Evolutionary conservation across 2,797 vertebrate species (phyloP).

Genomic region (Sphaeramia orbicularis): DNA sequence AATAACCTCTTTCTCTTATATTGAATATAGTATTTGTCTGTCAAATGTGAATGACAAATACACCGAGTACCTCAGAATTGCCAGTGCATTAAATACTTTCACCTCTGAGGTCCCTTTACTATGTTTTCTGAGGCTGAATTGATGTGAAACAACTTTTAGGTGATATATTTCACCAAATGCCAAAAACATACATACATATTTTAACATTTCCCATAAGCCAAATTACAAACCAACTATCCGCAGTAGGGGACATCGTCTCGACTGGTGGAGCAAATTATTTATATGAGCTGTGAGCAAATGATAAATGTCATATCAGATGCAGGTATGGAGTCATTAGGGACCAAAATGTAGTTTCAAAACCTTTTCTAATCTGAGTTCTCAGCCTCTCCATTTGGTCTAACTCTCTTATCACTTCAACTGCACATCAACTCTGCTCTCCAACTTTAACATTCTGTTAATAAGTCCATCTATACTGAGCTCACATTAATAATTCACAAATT

Average conservation of each 20-base stretch:
- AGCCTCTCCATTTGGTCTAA: conserved; percentile 18
- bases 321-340: conserved; percentile 15
- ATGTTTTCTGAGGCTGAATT: too few species aligned
- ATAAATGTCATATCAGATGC: conserved; percentile 16
- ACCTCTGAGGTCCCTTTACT: too few species aligned
- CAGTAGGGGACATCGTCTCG: not conserved
- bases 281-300: not conserved
- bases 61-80: too few species aligned
- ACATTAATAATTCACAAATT: conserved; percentile 22
- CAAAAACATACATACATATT: too few species aligned
- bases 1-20: too few species aligned
- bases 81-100: too few species aligned
- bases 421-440: conserved; percentile 5
- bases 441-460: conserved; percentile 38
- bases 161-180: too few species aligned
- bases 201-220: not conserved
- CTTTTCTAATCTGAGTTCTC: conserved; percentile 3
- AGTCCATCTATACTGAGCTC: conserved; percentile 40
- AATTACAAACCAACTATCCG: not conserved
- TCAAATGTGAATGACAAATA: too few species aligned
- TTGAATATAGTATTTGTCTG: too few species aligned
- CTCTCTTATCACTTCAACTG: conserved; percentile 30
- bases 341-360: conserved; percentile 4
- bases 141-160: too few species aligned
- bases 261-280: conserved; percentile 2